These are phyloP conservation scores for Corapipo altera DNA, from an alignment of 2,113 vertebrate genomes.

Conservation along the genomic window DNA sequence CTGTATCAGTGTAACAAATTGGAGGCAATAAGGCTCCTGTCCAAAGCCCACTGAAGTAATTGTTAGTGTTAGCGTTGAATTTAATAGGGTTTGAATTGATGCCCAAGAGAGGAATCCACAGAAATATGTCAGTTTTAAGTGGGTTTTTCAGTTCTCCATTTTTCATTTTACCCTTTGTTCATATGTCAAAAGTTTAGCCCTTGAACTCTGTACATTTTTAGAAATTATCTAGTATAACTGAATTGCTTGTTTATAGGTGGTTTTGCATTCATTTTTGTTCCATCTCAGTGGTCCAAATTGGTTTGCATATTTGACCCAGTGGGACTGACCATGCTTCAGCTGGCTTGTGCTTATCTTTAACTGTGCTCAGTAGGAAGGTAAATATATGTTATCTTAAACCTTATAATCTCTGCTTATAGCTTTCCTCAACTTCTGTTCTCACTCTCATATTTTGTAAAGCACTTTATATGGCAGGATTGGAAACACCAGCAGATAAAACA, in stretches of 20 bases:
- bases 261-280: not conserved
- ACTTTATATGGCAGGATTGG: not conserved
- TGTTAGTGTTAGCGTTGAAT: not conserved
- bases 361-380: not conserved
- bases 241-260: not conserved
- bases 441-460: not conserved
- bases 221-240: not conserved
- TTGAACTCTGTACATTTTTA: not conserved
- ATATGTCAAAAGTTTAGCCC: not conserved
- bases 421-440: not conserved
- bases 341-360: not conserved
- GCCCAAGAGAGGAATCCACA: not conserved
- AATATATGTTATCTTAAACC: not conserved
- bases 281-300: not conserved
- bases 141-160: not conserved
- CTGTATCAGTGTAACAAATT: not conserved
- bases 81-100: constrained; percentile 9
- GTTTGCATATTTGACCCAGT: not conserved
- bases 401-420: not conserved
- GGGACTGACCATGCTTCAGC: not conserved
- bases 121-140: not conserved
- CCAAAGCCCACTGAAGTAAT: not conserved
- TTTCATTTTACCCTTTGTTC: not conserved
- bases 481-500: not conserved
- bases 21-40: not conserved